Base-by-base conservation (phyloP, 2,113 vertebrate species). In the Triplophysa dalaica region DNA sequence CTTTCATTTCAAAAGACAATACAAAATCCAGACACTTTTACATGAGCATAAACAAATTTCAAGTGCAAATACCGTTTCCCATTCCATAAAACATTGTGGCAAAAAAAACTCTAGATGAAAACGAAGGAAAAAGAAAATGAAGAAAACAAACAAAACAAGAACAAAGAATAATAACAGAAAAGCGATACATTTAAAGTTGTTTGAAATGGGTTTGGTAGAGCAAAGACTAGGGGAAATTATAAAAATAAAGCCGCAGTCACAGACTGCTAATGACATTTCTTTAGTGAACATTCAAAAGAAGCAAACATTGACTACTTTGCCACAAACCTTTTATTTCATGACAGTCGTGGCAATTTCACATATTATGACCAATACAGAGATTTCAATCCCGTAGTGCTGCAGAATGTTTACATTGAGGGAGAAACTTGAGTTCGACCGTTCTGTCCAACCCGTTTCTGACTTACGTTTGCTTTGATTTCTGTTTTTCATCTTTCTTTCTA, bases 61-160 rank as follows among this genome's bases (percentile, higher is more conserved):
- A 96, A 98, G 96, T 98, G 97, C 97, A 98, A 98, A 98, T 98
- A 98, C 95, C 91, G 94, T 95, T 93, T 94, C 93, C 92, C 94
- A 95, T 94, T 94, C 94, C 93, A 91, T 91, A 90, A 92, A 91
- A 91, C 91, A 92, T 90, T 90, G 90, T 92, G 92, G 91, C 88
- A 91, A 93, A 93, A 91, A 88, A 64, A 67, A 77, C 41, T 45
- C 10, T 45, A 58, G 29, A 45, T 3, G 17, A 14, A 38, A 48
- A 68, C 48, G 41, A 24, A 24, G 24, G n/a, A 2, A 68, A 24
- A 73, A 60, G n/a, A 41, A 43, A 69, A 48, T 43, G 41, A 67
- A 65, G 24, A 21, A n/a, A 16, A 29, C 8, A 24, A 52, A 17
- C 11, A 7, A 33, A 38, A 56, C 2, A 52, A 1, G 56, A 6